Evolutionary conservation across 2,113 vertebrate genomes (phyloP).

Genomic region (Heterochromis multidens): DNA sequence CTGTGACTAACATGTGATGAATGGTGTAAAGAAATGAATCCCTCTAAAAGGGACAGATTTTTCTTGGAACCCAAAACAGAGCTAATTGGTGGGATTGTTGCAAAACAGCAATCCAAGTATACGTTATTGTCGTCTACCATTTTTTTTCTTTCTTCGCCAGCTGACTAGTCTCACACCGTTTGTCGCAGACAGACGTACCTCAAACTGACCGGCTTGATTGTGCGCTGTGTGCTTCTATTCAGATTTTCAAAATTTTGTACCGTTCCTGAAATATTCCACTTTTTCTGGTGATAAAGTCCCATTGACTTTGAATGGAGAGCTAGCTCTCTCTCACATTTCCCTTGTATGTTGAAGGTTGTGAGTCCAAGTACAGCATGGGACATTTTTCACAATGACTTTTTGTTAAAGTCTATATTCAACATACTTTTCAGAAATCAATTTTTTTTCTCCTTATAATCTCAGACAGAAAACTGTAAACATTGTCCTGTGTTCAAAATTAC

Average conservation of each 20-base stretch:
- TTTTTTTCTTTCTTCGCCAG: not conserved
- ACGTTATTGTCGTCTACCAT: not conserved
- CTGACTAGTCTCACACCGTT: not conserved
- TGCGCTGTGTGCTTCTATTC: not conserved
- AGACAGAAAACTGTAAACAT: not conserved
- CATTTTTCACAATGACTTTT: not conserved
- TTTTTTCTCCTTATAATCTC: not conserved
- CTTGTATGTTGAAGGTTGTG: not conserved
- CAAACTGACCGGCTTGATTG: not conserved
- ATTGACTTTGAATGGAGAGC: not conserved
- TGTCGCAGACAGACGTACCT: not conserved
- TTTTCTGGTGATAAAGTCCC: too few species aligned
- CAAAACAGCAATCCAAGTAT: not conserved
- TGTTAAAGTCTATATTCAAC: not conserved
- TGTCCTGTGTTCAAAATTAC: fast-evolving
- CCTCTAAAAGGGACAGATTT: not conserved
- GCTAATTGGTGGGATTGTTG: not conserved
- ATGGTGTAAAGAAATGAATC: not conserved
- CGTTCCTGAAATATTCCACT: too few species aligned
- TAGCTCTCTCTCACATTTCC: not conserved
- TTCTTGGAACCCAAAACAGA: not conserved
- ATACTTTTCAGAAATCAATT: not conserved
- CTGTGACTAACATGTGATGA: not conserved
- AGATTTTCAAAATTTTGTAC: too few species aligned
- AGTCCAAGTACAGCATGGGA: not conserved